Evolutionary conservation across 2,888 invertebrate species (phyloP).

Genomic region (Agrochola circellaris): DNA sequence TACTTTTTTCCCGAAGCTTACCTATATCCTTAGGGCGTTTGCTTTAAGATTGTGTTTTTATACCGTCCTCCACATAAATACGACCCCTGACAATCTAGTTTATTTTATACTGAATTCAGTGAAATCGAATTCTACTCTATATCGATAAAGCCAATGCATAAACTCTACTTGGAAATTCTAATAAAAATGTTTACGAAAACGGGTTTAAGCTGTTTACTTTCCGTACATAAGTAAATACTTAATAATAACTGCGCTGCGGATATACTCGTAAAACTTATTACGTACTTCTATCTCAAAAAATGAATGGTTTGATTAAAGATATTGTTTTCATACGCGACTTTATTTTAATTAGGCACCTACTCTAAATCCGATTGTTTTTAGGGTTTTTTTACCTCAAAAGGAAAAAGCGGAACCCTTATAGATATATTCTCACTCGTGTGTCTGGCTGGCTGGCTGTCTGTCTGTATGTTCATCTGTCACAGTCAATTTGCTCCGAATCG

Average conservation of each 20-base stretch:
- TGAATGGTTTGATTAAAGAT: background rate
- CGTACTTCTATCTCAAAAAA: background rate
- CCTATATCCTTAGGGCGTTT: conserved; percentile 75
- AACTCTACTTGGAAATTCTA: conserved; percentile 71
- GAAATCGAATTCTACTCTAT: conserved; percentile 77
- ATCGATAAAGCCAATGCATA: conserved; percentile 74
- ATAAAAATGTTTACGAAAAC: conserved; percentile 77
- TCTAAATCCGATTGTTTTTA: background rate
- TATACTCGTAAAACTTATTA: background rate
- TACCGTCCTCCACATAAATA: conserved; percentile 76
- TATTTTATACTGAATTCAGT: conserved; percentile 77
- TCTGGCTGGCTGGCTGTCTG: no score
- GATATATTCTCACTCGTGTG: no score
- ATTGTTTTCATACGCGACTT: background rate
- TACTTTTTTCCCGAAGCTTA: conserved; percentile 67
- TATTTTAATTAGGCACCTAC: no score
- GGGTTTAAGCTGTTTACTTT: conserved; percentile 51
- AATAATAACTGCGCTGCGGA: conserved; percentile 3
- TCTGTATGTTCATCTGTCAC: no score
- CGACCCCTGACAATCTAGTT: conserved; percentile 77
- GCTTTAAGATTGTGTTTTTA: conserved; percentile 77
- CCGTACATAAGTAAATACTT: conserved; percentile 29
- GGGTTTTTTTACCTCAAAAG: no score
- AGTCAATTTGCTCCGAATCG: no score
- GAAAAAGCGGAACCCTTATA: no score